These are phyloP conservation scores for Bombus polaris DNA, from an alignment of 1,140 invertebrate genomes.

Conservation along the genomic window DNA sequence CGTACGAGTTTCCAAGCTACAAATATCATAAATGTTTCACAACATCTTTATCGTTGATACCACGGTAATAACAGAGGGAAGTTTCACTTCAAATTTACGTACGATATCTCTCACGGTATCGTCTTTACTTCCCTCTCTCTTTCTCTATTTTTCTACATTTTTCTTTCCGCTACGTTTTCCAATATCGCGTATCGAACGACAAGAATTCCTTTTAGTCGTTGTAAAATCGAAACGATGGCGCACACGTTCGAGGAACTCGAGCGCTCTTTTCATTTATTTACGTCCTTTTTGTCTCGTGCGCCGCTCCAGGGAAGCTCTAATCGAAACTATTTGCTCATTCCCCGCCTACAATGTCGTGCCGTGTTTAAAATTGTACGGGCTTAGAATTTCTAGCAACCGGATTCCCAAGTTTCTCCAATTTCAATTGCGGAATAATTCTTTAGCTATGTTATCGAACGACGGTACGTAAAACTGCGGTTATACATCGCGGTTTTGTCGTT, in stretches of 20 bases:
- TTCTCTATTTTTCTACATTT: background rate
- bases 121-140: background rate
- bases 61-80: background rate
- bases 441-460: background rate
- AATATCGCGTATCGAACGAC: slow-evolving; percentile 49
- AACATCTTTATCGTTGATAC: background rate
- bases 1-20: background rate
- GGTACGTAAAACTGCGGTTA: no score
- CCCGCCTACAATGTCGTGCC: background rate
- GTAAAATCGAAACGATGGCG: slow-evolving; percentile 40
- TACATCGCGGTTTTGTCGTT: background rate
- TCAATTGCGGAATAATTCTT: background rate
- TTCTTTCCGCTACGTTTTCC: slow-evolving; percentile 45
- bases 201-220: slow-evolving; percentile 47
- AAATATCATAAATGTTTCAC: no score
- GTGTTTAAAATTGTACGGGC: background rate
- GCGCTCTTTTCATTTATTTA: slow-evolving; percentile 36
- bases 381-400: background rate
- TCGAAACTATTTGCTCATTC: slow-evolving; percentile 39
- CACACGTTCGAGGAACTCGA: slow-evolving; percentile 18
- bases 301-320: slow-evolving; percentile 19
- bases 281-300: slow-evolving; percentile 21
- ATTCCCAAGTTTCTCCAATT: background rate
- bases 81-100: background rate
- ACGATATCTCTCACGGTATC: background rate